These are phyloP conservation scores for Eupsilia transversa DNA, from an alignment of 2,888 invertebrate genomes.

Conservation along the genomic window DNA sequence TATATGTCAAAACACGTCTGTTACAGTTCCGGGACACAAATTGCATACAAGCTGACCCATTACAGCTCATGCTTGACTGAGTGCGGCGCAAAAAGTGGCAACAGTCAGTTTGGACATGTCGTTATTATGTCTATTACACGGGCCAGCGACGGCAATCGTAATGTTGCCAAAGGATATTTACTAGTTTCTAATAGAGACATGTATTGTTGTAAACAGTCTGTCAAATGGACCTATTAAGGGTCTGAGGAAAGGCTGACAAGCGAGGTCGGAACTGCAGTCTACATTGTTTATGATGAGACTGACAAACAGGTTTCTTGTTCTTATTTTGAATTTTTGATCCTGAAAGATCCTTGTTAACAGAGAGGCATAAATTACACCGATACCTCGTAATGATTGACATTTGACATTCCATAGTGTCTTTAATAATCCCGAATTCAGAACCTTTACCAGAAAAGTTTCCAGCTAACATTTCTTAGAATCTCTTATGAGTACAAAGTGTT, in stretches of 20 bases:
- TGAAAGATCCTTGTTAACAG: neutral
- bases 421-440: neutral
- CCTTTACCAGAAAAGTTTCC: neutral
- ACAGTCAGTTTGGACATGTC: constrained; percentile 64
- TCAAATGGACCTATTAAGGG: neutral
- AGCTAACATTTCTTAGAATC: neutral
- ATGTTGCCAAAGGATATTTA: constrained; percentile 50
- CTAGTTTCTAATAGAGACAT: constrained; percentile 35
- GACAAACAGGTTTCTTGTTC: too few relatives aligned
- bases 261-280: neutral
- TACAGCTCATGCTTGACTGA: constrained; percentile 57
- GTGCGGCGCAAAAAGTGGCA: constrained; percentile 52
- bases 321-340: neutral
- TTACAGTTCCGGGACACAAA: constrained; percentile 53
- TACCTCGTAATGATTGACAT: neutral
- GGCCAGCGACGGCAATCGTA: constrained; percentile 51
- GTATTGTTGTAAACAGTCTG: neutral
- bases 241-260: neutral
- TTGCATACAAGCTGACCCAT: constrained; percentile 62
- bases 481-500: constrained; percentile 5
- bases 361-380: too few relatives aligned
- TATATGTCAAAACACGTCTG: constrained; percentile 47
- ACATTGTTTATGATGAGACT: neutral
- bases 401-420: too few relatives aligned
- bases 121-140: constrained; percentile 63